These are phyloP conservation scores for Cryptus armator DNA, from an alignment of 2,888 invertebrate genomes.

Conservation along the genomic window DNA sequence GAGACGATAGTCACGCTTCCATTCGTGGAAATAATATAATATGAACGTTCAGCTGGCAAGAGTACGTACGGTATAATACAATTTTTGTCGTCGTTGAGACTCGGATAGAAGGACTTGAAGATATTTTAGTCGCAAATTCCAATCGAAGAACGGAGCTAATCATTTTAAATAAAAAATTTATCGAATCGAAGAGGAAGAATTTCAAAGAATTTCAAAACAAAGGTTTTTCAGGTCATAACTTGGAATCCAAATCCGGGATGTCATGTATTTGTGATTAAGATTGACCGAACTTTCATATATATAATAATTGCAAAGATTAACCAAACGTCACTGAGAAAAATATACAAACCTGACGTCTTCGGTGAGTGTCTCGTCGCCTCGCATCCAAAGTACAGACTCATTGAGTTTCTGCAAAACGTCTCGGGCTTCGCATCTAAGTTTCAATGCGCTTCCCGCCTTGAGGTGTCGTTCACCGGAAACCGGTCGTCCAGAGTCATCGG, in stretches of 20 bases:
- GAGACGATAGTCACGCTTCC: slow-evolving; percentile 64
- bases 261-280: no score
- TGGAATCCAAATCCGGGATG: no score
- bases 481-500: slow-evolving; percentile 87
- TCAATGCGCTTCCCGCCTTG: slow-evolving; percentile 87
- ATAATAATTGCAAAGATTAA: no score
- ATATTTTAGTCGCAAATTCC: not conserved
- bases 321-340: no score
- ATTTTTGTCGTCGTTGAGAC: not conserved
- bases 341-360: slow-evolving; percentile 86
- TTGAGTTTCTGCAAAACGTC: slow-evolving; percentile 84
- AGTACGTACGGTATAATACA: not conserved
- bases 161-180: no score
- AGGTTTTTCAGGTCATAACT: no score
- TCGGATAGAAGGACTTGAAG: not conserved
- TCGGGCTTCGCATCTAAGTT: slow-evolving; percentile 86
- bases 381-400: slow-evolving; percentile 86
- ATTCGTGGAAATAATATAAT: slow-evolving; percentile 65
- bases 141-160: not conserved
- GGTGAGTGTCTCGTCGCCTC: slow-evolving; percentile 86
- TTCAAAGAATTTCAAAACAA: no score
- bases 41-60: slow-evolving; percentile 4
- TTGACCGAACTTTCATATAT: no score
- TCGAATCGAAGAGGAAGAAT: no score
- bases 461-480: slow-evolving; percentile 87